A percentile compares a stretch with the other conserved stretches of the same genome.
Conservation (phyloP, 2,113 vertebrate genomes). For the Lanius collurio region DNA sequence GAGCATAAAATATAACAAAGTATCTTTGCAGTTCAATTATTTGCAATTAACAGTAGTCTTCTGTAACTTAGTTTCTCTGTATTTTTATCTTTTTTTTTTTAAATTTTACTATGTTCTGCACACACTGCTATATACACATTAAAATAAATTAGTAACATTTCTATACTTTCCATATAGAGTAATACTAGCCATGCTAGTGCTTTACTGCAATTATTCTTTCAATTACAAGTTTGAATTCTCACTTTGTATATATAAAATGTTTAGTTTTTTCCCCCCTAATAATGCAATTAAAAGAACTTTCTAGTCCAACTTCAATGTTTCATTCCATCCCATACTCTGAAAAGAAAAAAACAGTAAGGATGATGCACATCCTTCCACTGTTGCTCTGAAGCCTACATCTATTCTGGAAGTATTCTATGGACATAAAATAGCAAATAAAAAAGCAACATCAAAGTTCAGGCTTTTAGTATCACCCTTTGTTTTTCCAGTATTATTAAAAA, state of each 20-base stretch:
- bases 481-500: neutral
- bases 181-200: neutral
- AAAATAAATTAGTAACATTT: neutral
- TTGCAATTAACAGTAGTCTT: neutral
- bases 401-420: neutral
- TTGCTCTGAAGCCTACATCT: neutral
- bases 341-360: neutral
- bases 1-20: neutral
- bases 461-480: neutral
- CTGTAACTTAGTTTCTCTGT: neutral
- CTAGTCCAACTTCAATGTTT: neutral
- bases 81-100: neutral
- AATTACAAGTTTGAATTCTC: neutral
- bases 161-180: accelerated
- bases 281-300: neutral
- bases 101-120: neutral
- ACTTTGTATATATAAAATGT: neutral
- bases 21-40: neutral
- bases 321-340: neutral
- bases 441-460: accelerated
- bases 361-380: neutral
- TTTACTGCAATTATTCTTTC: neutral
- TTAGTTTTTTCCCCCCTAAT: accelerated
- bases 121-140: accelerated
- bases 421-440: neutral